Base-by-base conservation (phyloP, 2,797 vertebrate genomes). In the Hippocampus kuda region DNA sequence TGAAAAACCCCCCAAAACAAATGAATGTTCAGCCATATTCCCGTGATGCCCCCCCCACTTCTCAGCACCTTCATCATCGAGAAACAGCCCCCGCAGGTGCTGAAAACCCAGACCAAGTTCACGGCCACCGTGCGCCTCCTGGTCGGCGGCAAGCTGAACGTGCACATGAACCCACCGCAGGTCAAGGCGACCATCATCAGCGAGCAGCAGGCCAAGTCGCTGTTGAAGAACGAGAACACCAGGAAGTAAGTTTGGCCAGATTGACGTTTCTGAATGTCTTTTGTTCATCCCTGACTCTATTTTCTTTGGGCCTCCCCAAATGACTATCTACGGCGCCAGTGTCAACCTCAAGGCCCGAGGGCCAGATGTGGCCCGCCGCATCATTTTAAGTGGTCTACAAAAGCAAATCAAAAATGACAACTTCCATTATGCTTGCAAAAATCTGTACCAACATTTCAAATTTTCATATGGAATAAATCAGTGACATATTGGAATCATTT, bases 151-250 rank as follows among this genome's bases (percentile, higher is more conserved):
- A 98, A 98, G 85, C 83, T 98, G 80, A 99, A 99, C 0, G 96
- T 99, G 71, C 97, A 98, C 86, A 98, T 99, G 97, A 99, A 99
- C 86, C 97, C 97, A 0, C 97, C 97, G 0, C 97, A 99, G 84
- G 97, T 99, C 81, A 98, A 98, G 85, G 96, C 97, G 59, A 95
- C 95, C 86, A 99, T 99, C 87, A 94, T 99, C 84, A 99, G 94
- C 0, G 97, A 99, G 83, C 94, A 95, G 83, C 97, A 98, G 86
- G 97, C 95, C 84, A 98, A 97, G 83, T 92, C 95, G 7, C 90
- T 99, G 82, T 89, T 98, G 68, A 99, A 98, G 89, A 99, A 97
- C 0, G 96, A 99, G 84, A 99, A 92, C 90, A 97, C 94, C 1
- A 77, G 85, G 68, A 88, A 87, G 87, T 88, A 82, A 79, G 87